Evolutionary conservation across 2,113 vertebrate genomes (phyloP).

Genomic region (Megaleporinus macrocephalus): DNA sequence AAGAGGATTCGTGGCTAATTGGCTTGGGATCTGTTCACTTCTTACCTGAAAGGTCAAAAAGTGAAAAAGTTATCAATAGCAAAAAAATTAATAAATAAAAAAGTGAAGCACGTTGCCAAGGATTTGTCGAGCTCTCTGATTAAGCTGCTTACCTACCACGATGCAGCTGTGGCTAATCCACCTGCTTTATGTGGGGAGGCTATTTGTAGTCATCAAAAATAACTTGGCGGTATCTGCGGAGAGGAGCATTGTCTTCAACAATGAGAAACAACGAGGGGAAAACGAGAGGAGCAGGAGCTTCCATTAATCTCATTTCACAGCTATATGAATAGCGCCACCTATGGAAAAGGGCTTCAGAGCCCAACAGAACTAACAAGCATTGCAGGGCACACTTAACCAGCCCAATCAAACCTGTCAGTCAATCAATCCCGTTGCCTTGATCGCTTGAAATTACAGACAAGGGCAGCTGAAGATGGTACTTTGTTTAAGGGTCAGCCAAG

Average conservation of each 20-base stretch:
- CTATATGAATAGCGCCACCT: not conserved
- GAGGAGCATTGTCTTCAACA: constrained; percentile 12
- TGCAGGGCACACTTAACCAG: not conserved
- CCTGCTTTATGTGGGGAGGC: constrained; percentile 30
- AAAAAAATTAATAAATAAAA: not conserved
- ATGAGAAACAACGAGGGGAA: constrained; percentile 12
- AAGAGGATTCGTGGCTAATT: not conserved
- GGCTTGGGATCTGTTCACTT: not conserved
- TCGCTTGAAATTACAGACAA: not conserved
- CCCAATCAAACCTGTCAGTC: not conserved
- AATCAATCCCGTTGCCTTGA: not conserved
- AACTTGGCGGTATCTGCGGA: constrained; percentile 21
- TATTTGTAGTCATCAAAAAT: constrained; percentile 32
- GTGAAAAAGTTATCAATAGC: constrained; percentile 21
- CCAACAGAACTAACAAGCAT: not conserved
- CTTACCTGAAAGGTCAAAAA: constrained; percentile 35
- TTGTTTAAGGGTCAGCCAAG: not conserved
- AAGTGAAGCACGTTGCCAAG: constrained; percentile 11
- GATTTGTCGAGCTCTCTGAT: constrained; percentile 46
- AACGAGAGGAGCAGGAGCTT: constrained; percentile 4
- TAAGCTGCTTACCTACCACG: constrained; percentile 41
- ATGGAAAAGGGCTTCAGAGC: not conserved
- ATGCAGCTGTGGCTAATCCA: constrained; percentile 43
- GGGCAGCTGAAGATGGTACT: not conserved
- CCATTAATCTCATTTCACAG: constrained; percentile 1